These are phyloP conservation scores for Leptinotarsa lineolata DNA, from an alignment of 1,140 invertebrate genomes.

Conservation along the genomic window DNA sequence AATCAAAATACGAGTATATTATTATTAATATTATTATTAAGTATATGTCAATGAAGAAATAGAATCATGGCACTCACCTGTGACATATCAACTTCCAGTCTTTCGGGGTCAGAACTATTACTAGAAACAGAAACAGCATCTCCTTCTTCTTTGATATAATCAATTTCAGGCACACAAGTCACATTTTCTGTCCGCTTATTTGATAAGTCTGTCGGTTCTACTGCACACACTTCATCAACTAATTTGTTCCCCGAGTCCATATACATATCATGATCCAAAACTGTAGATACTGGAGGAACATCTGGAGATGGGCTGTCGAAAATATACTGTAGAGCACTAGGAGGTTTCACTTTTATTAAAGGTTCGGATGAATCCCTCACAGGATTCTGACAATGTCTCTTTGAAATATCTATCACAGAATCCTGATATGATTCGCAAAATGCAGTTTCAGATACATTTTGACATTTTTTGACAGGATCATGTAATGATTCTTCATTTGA, in stretches of 20 bases:
- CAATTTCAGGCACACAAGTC: conserved; percentile 50
- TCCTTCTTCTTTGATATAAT: conserved; percentile 49
- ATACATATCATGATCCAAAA: conserved; percentile 24
- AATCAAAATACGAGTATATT: too few relatives aligned
- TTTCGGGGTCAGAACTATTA: conserved; percentile 63
- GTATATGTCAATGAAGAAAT: too few relatives aligned
- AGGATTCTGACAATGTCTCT: background rate
- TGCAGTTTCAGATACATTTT: background rate
- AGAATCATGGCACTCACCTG: conserved; percentile 36
- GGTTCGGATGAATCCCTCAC: conserved; percentile 17
- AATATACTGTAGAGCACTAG: conserved; percentile 25
- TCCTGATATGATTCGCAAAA: background rate
- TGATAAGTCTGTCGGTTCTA: conserved; percentile 53
- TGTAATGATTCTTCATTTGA: background rate
- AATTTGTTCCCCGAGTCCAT: background rate
- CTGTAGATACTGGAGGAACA: background rate
- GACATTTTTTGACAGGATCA: background rate
- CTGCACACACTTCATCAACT: conserved; percentile 25
- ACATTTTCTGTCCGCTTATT: conserved; percentile 48
- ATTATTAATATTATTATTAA: too few relatives aligned
- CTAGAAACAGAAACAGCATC: conserved; percentile 56
- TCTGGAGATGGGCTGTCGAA: background rate
- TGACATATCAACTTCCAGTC: conserved; percentile 61
- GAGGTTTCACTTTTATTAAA: conserved; percentile 33
- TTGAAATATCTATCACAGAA: background rate